Percentiles rank a stretch among this genome's conserved stretches.
Evolutionary conservation across 1,140 invertebrate species (phyloP).

Genomic region (Akabosia matsudoensis): DNA sequence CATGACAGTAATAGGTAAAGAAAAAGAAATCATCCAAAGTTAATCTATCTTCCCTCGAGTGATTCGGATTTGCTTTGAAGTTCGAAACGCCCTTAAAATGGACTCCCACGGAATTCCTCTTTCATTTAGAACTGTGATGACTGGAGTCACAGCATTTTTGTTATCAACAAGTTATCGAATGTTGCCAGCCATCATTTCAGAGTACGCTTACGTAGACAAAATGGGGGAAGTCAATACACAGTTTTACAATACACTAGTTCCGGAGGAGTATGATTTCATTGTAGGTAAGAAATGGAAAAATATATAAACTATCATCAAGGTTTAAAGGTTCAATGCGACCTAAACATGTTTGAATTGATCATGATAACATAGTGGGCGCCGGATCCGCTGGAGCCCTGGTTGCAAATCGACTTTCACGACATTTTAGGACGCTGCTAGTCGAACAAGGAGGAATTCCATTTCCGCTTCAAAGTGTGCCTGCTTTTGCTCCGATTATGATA

Average conservation of each 20-base stretch:
- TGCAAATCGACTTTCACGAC: slow-evolving; percentile 56
- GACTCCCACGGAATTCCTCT: neutral
- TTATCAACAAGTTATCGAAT: neutral
- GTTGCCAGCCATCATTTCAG: neutral
- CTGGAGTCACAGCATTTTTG: neutral
- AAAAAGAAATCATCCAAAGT: no score
- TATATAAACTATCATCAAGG: neutral
- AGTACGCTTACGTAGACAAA: neutral
- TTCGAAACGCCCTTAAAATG: no score
- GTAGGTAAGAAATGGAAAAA: neutral
- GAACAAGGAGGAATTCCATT: slow-evolving; percentile 70
- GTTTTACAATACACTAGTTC: neutral
- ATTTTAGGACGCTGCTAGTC: slow-evolving; percentile 73
- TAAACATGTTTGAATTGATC: neutral
- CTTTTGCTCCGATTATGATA: slow-evolving; percentile 81
- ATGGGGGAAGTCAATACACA: neutral
- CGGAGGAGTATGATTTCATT: neutral
- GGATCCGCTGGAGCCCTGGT: slow-evolving; percentile 67
- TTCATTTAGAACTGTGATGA: neutral
- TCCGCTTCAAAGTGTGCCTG: slow-evolving; percentile 54
- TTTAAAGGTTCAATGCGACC: neutral
- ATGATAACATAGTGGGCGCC: slow-evolving; percentile 51
- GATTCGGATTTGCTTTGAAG: no score
- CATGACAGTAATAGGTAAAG: no score
- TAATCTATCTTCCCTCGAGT: neutral